A percentile compares a stretch with the other conserved stretches of the same genome.
phyloP scores from a whole-genome alignment of 2,113 vertebrate species.

The Reinhardtius hippoglossoides region DNA sequence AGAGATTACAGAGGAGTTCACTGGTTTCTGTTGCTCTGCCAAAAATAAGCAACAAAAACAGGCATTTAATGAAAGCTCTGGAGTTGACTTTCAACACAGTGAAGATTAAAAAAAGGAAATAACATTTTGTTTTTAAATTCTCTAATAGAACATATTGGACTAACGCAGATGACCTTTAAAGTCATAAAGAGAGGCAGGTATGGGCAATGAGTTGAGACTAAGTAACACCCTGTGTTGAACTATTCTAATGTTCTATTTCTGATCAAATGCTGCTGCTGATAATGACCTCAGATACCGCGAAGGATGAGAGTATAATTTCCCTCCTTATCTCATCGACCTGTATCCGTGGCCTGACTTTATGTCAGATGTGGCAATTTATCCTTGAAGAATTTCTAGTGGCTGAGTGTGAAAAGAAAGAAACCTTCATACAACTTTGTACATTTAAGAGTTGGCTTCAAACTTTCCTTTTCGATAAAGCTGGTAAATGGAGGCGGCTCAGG shows the following conservation, averaged over 20 bases:
- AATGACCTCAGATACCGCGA: background rate
- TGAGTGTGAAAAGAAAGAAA: background rate
- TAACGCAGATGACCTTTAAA: constrained; percentile 15
- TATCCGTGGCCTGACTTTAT: background rate
- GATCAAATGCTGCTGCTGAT: background rate
- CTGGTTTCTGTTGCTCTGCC: background rate
- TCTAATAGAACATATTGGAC: background rate
- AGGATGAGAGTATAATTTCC: constrained; percentile 3
- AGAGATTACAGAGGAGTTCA: constrained; percentile 1
- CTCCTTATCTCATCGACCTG: background rate
- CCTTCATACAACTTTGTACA: background rate
- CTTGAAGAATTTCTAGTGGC: background rate
- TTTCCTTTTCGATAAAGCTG: background rate
- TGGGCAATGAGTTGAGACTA: background rate
- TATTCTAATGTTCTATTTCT: background rate
- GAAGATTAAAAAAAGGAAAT: background rate
- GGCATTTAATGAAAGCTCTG: background rate
- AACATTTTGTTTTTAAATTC: background rate
- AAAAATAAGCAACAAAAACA: constrained; percentile 1
- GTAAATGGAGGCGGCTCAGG: background rate
- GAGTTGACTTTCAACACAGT: background rate
- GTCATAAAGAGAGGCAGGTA: background rate
- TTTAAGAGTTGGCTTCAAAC: background rate
- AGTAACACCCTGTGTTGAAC: background rate
- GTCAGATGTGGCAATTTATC: background rate